A percentile compares a stretch with the other conserved stretches of the same genome.
phyloP scores from a whole-genome alignment of 2,797 vertebrate genomes.

The Propithecus perrieri region DNA sequence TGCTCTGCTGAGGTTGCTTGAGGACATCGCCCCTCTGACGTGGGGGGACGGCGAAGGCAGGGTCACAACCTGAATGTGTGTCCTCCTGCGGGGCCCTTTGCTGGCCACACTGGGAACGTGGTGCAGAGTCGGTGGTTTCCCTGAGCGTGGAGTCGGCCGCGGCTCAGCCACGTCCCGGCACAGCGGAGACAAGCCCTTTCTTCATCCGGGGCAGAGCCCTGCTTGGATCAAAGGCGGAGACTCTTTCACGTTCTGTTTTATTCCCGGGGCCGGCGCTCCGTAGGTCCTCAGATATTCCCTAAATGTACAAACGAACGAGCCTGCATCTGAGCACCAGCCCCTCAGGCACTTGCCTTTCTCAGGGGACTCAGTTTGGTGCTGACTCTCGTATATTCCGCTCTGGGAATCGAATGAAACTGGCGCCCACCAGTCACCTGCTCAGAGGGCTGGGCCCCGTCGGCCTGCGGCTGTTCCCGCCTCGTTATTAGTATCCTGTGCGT shows the following conservation, averaged over 20 bases:
- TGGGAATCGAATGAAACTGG: too few relatives aligned
- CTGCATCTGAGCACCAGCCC: background rate
- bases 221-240: background rate
- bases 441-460: background rate
- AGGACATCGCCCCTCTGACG: background rate
- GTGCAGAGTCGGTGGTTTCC: background rate
- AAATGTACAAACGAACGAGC: background rate
- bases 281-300: background rate
- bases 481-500: background rate
- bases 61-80: background rate
- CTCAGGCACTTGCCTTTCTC: fast-evolving
- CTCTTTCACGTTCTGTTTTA: background rate
- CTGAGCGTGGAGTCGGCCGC: background rate
- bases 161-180: background rate
- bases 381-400: background rate
- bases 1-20: background rate
- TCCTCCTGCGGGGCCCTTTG: too few relatives aligned
- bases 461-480: too few relatives aligned
- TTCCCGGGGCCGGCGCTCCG: background rate
- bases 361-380: background rate
- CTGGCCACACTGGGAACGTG: background rate
- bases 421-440: background rate
- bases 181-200: background rate
- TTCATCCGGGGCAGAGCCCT: background rate
- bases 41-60: too few relatives aligned